Conservation (phyloP, 2,888 invertebrate genomes). For the Spilosoma lubricipeda region DNA sequence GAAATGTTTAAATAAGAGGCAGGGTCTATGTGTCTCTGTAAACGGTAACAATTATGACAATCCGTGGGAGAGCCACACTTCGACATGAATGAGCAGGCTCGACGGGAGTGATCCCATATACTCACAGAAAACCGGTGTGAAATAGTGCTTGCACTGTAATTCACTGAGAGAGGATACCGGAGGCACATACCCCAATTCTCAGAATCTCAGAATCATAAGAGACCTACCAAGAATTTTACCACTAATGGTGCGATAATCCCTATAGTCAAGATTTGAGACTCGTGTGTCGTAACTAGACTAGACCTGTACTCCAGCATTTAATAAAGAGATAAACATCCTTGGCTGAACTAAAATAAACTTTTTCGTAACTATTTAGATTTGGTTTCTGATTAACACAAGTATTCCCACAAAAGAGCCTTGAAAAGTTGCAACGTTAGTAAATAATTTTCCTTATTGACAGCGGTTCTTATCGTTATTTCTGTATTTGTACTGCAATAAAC, state of each 20-base stretch:
- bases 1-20: background rate
- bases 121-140: no score
- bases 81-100: no score
- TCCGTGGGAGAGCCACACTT: no score
- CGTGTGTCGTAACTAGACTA: background rate
- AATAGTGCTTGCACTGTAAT: no score
- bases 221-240: background rate
- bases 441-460: slow-evolving; percentile 1
- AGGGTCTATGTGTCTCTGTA: background rate
- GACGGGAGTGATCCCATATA: no score
- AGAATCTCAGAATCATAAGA: no score
- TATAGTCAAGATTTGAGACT: background rate
- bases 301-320: background rate
- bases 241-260: background rate
- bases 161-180: no score
- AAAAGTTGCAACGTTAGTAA: background rate
- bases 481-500: background rate
- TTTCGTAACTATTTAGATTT: background rate
- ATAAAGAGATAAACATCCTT: background rate
- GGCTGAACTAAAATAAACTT: background rate
- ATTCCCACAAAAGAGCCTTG: background rate
- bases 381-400: background rate
- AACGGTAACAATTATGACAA: no score
- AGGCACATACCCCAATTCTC: no score
- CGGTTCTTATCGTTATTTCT: slow-evolving; percentile 1